These are phyloP conservation scores for Anthonomus grandis DNA, from an alignment of 1,140 invertebrate genomes.

Conservation along the genomic window DNA sequence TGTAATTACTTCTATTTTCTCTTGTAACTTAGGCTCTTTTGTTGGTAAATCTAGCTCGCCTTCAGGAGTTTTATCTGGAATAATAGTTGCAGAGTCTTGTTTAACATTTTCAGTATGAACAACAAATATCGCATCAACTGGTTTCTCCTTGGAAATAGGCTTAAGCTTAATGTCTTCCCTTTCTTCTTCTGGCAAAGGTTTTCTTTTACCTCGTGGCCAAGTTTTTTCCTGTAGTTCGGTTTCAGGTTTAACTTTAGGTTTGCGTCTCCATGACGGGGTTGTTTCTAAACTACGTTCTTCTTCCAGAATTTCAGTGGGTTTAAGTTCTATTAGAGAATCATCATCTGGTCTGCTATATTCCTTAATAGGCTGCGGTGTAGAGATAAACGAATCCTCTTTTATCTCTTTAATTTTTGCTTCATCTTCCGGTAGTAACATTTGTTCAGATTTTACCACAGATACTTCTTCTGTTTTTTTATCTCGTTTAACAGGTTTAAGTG, in stretches of 20 bases:
- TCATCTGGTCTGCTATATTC: slow-evolving; percentile 35
- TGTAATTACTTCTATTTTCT: no score
- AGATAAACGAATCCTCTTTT: slow-evolving; percentile 32
- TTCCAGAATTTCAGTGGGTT: slow-evolving; percentile 35
- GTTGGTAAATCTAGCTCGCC: no score
- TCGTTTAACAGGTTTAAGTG: slow-evolving; percentile 47
- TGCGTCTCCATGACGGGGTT: slow-evolving; percentile 38
- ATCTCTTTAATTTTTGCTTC: slow-evolving; percentile 35
- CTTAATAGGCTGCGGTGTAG: slow-evolving; percentile 36
- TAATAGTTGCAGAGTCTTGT: slow-evolving; percentile 22
- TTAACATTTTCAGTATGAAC: slow-evolving; percentile 29
- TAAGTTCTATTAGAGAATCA: slow-evolving; percentile 31
- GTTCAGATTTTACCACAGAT: slow-evolving; percentile 39
- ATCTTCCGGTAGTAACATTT: slow-evolving; percentile 26
- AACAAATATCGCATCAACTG: slow-evolving; percentile 35
- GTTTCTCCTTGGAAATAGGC: slow-evolving; percentile 42
- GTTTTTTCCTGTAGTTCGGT: slow-evolving; percentile 43
- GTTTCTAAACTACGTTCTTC: slow-evolving; percentile 42
- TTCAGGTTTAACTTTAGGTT: slow-evolving; percentile 42
- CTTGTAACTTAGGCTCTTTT: no score
- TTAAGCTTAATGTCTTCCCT: slow-evolving; percentile 46
- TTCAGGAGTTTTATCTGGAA: slow-evolving; percentile 23
- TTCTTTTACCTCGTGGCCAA: slow-evolving; percentile 50
- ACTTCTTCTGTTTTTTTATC: slow-evolving; percentile 42
- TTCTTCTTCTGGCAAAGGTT: slow-evolving; percentile 46